Base-by-base conservation (phyloP, 2,888 invertebrate species). In the Andrena flavipes region DNA sequence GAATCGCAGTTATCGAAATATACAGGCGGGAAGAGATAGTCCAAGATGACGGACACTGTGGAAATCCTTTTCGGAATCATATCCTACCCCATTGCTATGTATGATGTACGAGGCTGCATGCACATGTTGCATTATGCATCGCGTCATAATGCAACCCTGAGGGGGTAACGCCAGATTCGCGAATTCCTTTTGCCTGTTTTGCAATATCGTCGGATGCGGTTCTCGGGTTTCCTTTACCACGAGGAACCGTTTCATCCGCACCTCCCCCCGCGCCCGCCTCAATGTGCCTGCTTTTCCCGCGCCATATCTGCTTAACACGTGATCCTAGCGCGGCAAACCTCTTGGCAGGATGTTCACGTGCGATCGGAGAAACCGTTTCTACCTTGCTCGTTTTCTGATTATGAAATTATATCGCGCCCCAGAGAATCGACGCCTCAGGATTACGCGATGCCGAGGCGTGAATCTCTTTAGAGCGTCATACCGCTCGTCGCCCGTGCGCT, bases 51-150 rank as follows among this genome's bases (percentile, higher is more conserved):
- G 79, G 74, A 72, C 75, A 72, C 56, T 30, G 70, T 80, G 80
- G 69, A 82, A 88, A 86, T 88, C 88, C 84, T 88, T 86, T 88
- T 82, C 48, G 75, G 69, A 88, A 80, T 87, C 84, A 76, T 84
- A 86, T 88, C 80, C 82, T 67, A 80, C 10, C 78, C 67, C 81
- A 87, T 88, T 85, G 87, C 88, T 85, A 88, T 88, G 87, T 88
- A 88, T 87, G 88, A 85, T 85, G 85, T 81, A 83, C 83, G 70
- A 42, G 81, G 68, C 82, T 71, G 56, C 87, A 68, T 85, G 76
- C 85, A 75, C 84, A 74, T 51, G 76, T 85, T 88, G 88, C 88
- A 88, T 88, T 87, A 88, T 88, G 88, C 88, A 88, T 88, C 80
- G 80, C 79, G 82, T 85, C 73, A 88, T 88, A 87, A 88, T 85